Percentiles rank a stretch among this genome's conserved stretches.
These are phyloP conservation scores for Drosophila neocordata DNA, from an alignment of 1,140 invertebrate genomes.

Conservation along the genomic window DNA sequence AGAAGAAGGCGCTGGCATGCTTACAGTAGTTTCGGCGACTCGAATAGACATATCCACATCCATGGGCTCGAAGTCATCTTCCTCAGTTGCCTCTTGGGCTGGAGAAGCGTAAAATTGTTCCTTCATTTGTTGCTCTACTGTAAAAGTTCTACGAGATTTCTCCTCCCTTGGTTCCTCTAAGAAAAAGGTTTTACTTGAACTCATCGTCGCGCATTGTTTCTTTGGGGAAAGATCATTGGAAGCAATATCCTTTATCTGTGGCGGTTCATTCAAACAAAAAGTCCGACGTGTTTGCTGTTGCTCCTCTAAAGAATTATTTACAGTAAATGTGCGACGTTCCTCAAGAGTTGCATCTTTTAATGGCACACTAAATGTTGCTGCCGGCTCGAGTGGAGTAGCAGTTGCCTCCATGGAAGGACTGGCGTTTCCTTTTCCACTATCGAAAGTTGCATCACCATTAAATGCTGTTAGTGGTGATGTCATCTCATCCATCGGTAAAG, in stretches of 20 bases:
- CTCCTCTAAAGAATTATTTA: neutral
- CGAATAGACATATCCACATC: conserved; percentile 59
- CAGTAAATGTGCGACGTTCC: conserved; percentile 40
- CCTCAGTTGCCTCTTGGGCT: conserved; percentile 55
- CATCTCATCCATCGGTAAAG: conserved; percentile 21
- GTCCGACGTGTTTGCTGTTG: conserved; percentile 8
- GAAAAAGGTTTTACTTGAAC: neutral
- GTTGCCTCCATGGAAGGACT: neutral
- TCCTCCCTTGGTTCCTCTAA: neutral
- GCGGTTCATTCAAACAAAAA: neutral
- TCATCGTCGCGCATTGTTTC: neutral
- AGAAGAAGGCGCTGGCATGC: neutral
- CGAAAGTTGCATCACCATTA: conserved; percentile 42
- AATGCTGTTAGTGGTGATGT: neutral
- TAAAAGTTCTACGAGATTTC: conserved; percentile 14
- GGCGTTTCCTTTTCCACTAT: conserved; percentile 1
- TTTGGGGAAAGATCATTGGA: neutral
- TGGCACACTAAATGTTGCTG: conserved; percentile 33
- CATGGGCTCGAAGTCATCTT: conserved; percentile 58
- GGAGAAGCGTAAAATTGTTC: conserved; percentile 26
- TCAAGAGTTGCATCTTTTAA: neutral
- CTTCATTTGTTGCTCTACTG: neutral
- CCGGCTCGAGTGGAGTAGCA: conserved; percentile 7
- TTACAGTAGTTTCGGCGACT: neutral
- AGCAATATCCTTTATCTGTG: neutral